These are phyloP conservation scores for Turritopsis rubra DNA, from an alignment of 30 jellyfish, hydroid and myxozoan genomes.

Conservation along the genomic window DNA sequence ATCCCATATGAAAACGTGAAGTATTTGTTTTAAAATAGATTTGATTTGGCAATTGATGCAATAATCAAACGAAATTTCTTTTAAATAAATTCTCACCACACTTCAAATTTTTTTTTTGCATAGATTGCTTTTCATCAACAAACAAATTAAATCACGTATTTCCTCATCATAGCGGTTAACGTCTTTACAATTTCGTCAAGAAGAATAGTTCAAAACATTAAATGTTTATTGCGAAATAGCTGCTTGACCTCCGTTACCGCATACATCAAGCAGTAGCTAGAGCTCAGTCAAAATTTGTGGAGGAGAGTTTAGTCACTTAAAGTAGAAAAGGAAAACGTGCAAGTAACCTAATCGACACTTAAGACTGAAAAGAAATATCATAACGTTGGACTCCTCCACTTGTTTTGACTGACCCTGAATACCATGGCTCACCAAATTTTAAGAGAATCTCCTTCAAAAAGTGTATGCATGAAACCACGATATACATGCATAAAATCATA, in stretches of 20 bases:
- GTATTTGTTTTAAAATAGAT: too few relatives aligned
- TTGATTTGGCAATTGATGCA: too few relatives aligned
- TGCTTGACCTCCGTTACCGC: too few relatives aligned
- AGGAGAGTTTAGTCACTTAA: background rate
- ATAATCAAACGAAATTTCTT: too few relatives aligned
- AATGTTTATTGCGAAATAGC: too few relatives aligned
- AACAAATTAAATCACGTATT: background rate
- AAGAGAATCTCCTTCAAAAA: too few relatives aligned
- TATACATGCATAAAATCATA: background rate
- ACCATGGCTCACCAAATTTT: too few relatives aligned
- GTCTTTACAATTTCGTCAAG: background rate
- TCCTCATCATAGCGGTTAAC: background rate
- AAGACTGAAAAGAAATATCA: background rate
- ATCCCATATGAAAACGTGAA: too few relatives aligned
- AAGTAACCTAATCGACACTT: background rate
- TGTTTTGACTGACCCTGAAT: background rate
- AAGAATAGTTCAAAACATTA: too few relatives aligned
- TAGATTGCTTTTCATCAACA: background rate
- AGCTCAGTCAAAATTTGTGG: background rate
- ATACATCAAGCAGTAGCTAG: background rate
- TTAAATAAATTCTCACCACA: background rate
- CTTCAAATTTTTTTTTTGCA: background rate
- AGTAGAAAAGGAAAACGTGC: background rate
- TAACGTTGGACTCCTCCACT: background rate
- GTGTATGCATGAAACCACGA: too few relatives aligned